Percentiles rank a stretch among this genome's conserved stretches.
phyloP scores from a whole-genome alignment of 2,797 vertebrate genomes.

The Pseudochaenichthys georgianus region DNA sequence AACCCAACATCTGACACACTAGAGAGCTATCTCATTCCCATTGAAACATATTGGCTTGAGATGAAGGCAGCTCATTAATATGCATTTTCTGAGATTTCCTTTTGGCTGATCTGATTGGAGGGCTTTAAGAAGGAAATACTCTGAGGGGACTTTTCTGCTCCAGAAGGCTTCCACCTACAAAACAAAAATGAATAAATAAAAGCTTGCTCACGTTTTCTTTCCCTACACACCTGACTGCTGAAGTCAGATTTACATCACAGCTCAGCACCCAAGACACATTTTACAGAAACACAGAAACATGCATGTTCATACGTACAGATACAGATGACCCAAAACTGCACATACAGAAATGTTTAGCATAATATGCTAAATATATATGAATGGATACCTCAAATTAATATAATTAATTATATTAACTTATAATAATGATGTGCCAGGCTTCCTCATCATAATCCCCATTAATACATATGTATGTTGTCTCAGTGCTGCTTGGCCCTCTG shows the following conservation, averaged over 20 bases:
- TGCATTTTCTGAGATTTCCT: slow-evolving; percentile 64
- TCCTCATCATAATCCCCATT: slow-evolving; percentile 70
- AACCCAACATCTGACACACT: slow-evolving; percentile 36
- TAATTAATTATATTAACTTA: too few species aligned
- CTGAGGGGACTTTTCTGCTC: slow-evolving; percentile 49
- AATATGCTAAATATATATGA: too few species aligned
- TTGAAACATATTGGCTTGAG: slow-evolving; percentile 53
- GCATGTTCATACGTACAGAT: slow-evolving; percentile 6
- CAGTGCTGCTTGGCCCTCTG: slow-evolving; percentile 58
- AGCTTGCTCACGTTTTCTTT: slow-evolving; percentile 37
- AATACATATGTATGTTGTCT: slow-evolving; percentile 71
- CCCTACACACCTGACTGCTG: slow-evolving; percentile 31
- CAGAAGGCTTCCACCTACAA: slow-evolving; percentile 61
- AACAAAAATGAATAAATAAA: slow-evolving; percentile 64
- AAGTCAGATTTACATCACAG: slow-evolving; percentile 12
- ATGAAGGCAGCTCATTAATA: slow-evolving; percentile 76
- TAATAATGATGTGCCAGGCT: slow-evolving; percentile 56
- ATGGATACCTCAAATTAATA: too few species aligned
- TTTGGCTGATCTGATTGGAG: slow-evolving; percentile 68
- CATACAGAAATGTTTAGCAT: slow-evolving; percentile 59
- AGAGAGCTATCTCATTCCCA: slow-evolving; percentile 34
- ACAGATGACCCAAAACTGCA: slow-evolving; percentile 33
- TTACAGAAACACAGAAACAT: slow-evolving; percentile 13
- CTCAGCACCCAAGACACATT: not conserved
- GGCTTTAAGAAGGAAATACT: slow-evolving; percentile 51